Conservation (phyloP, 2,797 vertebrate genomes). For the Uromys caudimaculatus region DNA sequence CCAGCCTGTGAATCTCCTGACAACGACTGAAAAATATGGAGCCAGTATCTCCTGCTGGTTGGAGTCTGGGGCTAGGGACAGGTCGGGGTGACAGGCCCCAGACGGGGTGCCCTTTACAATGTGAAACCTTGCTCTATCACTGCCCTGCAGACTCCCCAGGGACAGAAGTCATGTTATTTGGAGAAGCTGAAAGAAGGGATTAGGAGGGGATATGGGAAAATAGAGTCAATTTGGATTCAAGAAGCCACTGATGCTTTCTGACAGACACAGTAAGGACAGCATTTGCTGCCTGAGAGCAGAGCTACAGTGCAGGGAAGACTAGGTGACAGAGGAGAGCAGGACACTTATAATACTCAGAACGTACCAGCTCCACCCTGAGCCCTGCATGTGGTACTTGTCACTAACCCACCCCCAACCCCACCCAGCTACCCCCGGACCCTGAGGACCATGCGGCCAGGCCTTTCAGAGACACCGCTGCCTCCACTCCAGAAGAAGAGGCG, state of each 20-base stretch:
- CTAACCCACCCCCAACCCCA: background rate
- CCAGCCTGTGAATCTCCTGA: background rate
- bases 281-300: background rate
- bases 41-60: background rate
- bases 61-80: background rate
- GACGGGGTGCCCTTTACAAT: background rate
- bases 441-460: constrained; percentile 77
- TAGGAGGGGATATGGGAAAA: background rate
- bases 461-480: constrained; percentile 73
- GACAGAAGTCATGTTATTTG: constrained; percentile 5
- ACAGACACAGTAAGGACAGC: background rate
- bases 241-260: background rate
- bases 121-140: background rate
- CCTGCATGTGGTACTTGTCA: background rate
- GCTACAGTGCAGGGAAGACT: background rate
- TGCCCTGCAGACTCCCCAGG: background rate
- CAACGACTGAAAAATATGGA: background rate
- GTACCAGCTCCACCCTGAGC: background rate
- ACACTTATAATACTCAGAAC: background rate
- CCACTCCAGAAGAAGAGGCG: constrained; percentile 85
- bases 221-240: background rate
- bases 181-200: background rate
- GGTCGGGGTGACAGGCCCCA: background rate
- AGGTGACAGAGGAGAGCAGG: background rate
- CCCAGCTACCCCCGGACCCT: constrained; percentile 81